phyloP scores from a whole-genome alignment of 2,888 invertebrate genomes.

The Tholera decimalis region DNA sequence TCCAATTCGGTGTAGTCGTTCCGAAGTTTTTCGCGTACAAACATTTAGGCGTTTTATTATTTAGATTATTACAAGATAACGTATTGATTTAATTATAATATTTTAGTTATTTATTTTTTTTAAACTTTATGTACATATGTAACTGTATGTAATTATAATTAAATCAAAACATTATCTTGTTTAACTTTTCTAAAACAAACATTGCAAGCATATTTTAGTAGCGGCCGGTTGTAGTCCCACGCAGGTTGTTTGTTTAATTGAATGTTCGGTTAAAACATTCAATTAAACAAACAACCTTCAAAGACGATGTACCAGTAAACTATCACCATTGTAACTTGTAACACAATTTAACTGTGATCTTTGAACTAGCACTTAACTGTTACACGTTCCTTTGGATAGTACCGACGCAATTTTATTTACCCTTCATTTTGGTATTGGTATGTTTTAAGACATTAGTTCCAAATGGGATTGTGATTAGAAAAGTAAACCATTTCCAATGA shows the following conservation, averaged over 20 bases:
- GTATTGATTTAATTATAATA: no score
- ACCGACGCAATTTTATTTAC: conserved; percentile 27
- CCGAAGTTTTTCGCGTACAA: no score
- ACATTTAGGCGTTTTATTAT: no score
- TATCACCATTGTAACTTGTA: conserved; percentile 24
- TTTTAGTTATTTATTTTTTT: no score
- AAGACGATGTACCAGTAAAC: conserved; percentile 20
- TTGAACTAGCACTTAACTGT: conserved; percentile 49
- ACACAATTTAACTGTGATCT: conserved; percentile 45
- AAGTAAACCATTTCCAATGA: neutral
- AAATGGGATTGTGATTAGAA: conserved; percentile 5
- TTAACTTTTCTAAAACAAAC: neutral
- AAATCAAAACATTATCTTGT: conserved; percentile 28
- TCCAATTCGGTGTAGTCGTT: no score
- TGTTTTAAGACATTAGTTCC: neutral
- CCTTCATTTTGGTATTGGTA: conserved; percentile 1
- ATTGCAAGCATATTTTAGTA: conserved; percentile 23
- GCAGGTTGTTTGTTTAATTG: conserved; percentile 35
- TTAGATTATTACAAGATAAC: no score
- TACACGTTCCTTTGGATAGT: conserved; percentile 25
- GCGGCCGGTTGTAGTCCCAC: conserved; percentile 37
- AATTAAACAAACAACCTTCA: conserved; percentile 7
- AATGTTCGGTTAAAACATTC: conserved; percentile 29
- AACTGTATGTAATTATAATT: conserved; percentile 45
- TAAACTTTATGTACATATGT: no score